These are phyloP conservation scores for Oxycera nigricornis DNA, from an alignment of 2,888 invertebrate genomes.

Conservation along the genomic window DNA sequence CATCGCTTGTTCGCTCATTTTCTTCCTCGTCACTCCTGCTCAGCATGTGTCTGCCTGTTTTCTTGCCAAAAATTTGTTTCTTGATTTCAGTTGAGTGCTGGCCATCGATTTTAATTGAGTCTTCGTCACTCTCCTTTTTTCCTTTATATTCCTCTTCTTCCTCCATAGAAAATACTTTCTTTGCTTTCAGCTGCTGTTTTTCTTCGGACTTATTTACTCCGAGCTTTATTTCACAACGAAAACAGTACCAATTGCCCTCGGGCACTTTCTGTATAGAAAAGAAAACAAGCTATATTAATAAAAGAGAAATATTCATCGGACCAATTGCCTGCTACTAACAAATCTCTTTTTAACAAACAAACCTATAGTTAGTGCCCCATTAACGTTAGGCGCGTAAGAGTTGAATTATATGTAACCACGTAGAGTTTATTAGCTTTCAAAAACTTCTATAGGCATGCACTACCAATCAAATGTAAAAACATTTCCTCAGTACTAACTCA, in stretches of 20 bases:
- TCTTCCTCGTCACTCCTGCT: constrained; percentile 52
- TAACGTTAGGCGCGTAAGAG: too few species aligned
- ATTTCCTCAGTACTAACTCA: too few species aligned
- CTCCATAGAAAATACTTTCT: constrained; percentile 56
- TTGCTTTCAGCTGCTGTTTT: constrained; percentile 63
- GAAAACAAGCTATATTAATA: too few species aligned
- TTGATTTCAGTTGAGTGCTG: not conserved
- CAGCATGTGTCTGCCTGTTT: constrained; percentile 60
- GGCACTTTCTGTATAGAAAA: constrained; percentile 81
- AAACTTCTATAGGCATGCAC: too few species aligned
- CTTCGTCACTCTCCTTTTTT: not conserved
- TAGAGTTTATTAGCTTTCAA: too few species aligned
- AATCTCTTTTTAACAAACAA: too few species aligned
- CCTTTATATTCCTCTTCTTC: constrained; percentile 53
- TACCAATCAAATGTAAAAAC: too few species aligned
- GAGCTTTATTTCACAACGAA: constrained; percentile 66
- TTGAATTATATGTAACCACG: too few species aligned
- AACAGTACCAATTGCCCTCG: constrained; percentile 92
- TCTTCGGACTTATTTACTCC: constrained; percentile 57
- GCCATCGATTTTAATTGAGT: not conserved
- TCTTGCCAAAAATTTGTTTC: not conserved
- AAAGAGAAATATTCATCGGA: too few species aligned
- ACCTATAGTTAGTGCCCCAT: too few species aligned
- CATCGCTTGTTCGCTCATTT: constrained; percentile 55
- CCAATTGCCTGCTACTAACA: too few species aligned